Evolutionary conservation across 2,113 vertebrate genomes (phyloP).

Genomic region (Ariopsis seemanni): DNA sequence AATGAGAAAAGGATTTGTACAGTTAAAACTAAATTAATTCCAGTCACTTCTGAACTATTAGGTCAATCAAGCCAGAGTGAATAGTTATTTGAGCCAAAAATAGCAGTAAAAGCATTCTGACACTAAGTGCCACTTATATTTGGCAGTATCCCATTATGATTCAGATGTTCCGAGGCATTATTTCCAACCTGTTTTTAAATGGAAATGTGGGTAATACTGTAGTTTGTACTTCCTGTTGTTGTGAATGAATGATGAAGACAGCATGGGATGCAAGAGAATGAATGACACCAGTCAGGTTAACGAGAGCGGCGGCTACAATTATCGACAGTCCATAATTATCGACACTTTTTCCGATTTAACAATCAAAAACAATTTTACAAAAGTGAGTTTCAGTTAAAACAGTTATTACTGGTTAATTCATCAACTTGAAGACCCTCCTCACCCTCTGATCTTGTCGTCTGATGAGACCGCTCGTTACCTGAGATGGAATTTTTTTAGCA

Average conservation of each 20-base stretch:
- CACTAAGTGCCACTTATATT: not conserved
- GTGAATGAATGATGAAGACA: not conserved
- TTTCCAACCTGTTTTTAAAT: not conserved
- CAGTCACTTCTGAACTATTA: constrained; percentile 25
- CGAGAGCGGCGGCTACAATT: no score
- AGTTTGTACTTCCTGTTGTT: not conserved
- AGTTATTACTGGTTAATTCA: no score
- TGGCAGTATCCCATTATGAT: not conserved
- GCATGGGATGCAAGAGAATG: not conserved
- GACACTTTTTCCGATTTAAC: no score
- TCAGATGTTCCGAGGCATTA: not conserved
- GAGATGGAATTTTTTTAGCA: no score
- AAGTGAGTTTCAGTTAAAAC: no score
- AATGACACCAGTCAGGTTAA: not conserved
- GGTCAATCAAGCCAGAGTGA: not conserved
- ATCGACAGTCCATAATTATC: no score
- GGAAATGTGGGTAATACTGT: not conserved
- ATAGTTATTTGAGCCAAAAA: constrained; percentile 17
- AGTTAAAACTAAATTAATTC: constrained; percentile 30
- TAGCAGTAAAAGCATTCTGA: constrained; percentile 23
- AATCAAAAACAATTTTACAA: no score
- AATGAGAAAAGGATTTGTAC: constrained; percentile 36
- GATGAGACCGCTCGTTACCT: no score
- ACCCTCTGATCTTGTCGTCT: no score
- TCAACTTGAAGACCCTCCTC: no score